Base-by-base conservation (phyloP, 2,797 vertebrate genomes). In the Lithobates pipiens region DNA sequence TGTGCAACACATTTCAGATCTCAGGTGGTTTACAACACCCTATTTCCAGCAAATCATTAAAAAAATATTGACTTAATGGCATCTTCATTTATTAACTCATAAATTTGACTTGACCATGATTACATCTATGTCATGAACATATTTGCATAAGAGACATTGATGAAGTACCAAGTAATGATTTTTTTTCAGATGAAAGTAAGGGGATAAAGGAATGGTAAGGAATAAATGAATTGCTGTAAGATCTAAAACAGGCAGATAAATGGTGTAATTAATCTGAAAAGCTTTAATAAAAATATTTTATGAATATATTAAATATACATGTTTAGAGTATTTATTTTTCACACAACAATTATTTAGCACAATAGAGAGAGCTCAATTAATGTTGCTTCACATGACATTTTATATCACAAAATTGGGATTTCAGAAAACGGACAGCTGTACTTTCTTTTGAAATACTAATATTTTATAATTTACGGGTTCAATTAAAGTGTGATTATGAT, bases 71-170 rank as follows among this genome's bases (percentile, higher is more conserved):
- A 85, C 50, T 85, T 70, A 72, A 65, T 79, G 70, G 76, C 83
- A 73, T 69, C 69, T 85, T 85, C 68, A 85, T 85, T 84, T 85
- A 79, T 85, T 85, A 78, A 44, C 68, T 85, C 57, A 32, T 70
- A 84, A 76, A 77, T 77, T 72, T 79, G 69, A 79, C 36, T 39
- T 65, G 76, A 73, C 68, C 70, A 42, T n/a, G 25, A 70, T 61
- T 70, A 85, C 69, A 85, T 85, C 61, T 73, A 32, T 85, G 57
- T 77, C 76, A 85, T 77, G 75, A 44, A 65, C 34, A 79, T 18
- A 85, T 85, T 85, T 85, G 46, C 83, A 85, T 78, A 85, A 65
- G 8, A 71, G 83, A 84, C 75, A 84, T 77, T 78, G 83, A 84
- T 78, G 70, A 84, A 77, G 68, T 71, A 84, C 65, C 25, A 84